Evolutionary conservation across 2,797 vertebrate genomes (phyloP).

Genomic region (Chloroceryle inda): DNA sequence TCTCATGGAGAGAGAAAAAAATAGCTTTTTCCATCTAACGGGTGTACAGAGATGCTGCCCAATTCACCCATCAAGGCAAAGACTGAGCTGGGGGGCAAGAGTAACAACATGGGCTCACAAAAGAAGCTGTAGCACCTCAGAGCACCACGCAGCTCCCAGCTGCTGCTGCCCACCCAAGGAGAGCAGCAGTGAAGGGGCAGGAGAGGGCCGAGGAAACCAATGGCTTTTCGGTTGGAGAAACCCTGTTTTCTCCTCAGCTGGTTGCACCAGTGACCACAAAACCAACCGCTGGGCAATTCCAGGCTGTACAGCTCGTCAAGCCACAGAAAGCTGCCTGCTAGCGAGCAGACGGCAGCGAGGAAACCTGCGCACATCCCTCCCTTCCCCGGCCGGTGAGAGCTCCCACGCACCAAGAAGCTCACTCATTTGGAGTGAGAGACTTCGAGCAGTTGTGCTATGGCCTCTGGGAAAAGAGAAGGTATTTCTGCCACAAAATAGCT

Average conservation of each 20-base stretch:
- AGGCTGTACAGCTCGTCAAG: not conserved
- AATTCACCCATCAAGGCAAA: not conserved
- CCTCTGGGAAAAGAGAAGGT: not conserved
- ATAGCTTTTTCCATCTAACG: not conserved
- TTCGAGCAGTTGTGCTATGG: not conserved
- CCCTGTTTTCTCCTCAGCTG: not conserved
- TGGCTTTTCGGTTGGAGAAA: not conserved
- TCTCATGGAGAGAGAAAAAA: not conserved
- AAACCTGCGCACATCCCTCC: not conserved
- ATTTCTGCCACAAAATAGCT: not conserved
- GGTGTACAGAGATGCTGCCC: fast-evolving
- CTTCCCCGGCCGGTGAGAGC: not conserved
- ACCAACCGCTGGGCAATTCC: not conserved
- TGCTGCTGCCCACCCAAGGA: fast-evolving
- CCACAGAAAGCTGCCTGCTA: not conserved
- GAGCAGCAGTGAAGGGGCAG: fast-evolving
- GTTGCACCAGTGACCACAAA: not conserved
- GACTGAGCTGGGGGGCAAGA: not conserved
- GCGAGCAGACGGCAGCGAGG: not conserved
- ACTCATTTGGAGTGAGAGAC: not conserved
- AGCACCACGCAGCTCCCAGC: not conserved
- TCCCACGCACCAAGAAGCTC: not conserved
- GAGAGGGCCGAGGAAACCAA: not conserved
- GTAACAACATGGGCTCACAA: not conserved
- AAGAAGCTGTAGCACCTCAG: not conserved